These are phyloP conservation scores for Rhodeus uyekii DNA, from an alignment of 2,797 vertebrate species.

Conservation along the genomic window DNA sequence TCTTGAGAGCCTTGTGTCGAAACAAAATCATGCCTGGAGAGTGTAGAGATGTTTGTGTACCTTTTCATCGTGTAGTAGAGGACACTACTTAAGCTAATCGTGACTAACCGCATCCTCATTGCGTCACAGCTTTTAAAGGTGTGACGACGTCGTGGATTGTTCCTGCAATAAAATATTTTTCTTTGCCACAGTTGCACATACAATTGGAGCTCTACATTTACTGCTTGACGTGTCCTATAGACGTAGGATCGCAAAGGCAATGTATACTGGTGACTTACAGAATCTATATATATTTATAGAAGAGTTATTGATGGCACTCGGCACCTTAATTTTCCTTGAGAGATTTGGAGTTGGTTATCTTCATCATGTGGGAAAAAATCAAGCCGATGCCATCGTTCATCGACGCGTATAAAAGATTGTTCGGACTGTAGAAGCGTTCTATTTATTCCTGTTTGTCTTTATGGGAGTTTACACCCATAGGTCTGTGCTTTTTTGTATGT, in stretches of 20 bases:
- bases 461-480: conserved; percentile 62
- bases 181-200: conserved; percentile 43
- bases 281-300: conserved; percentile 41
- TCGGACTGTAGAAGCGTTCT: conserved; percentile 59
- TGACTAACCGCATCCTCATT: conserved; percentile 29
- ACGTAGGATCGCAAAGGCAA: background rate
- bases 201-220: conserved; percentile 28
- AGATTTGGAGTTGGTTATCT: conserved; percentile 63
- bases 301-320: conserved; percentile 57
- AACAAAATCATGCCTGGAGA: conserved; percentile 29
- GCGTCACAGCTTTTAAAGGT: conserved; percentile 11
- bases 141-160: conserved; percentile 47
- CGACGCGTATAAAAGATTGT: conserved; percentile 40
- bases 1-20: conserved; percentile 17
- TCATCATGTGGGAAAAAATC: conserved; percentile 64
- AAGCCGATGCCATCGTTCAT: conserved; percentile 67
- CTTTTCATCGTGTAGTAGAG: conserved; percentile 8
- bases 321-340: conserved; percentile 70
- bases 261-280: conserved; percentile 25
- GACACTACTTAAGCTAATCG: conserved; percentile 54
- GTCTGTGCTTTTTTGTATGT: conserved; percentile 70
- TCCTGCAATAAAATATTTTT: conserved; percentile 68
- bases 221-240: conserved; percentile 32
- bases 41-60: background rate
- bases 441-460: conserved; percentile 76